phyloP scores from a whole-genome alignment of 2,888 invertebrate species.

The Geophilus truncorum region DNA sequence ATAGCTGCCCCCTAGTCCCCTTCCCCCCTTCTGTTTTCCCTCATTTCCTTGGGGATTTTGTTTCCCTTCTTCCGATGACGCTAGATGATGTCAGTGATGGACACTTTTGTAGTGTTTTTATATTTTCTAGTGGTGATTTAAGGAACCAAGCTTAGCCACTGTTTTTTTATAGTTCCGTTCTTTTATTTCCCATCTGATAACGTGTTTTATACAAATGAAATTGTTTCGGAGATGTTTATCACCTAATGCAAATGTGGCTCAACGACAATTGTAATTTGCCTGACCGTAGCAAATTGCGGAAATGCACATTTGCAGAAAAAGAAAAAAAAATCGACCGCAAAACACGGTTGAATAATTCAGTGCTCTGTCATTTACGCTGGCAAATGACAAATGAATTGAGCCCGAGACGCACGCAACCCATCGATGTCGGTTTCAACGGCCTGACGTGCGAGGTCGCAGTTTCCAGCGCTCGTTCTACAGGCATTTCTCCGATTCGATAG shows the following conservation, averaged over 20 bases:
- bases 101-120: too few relatives aligned
- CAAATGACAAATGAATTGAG: not conserved
- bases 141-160: too few relatives aligned
- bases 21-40: not conserved
- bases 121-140: too few relatives aligned
- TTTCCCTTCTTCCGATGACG: not conserved
- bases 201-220: not conserved
- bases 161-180: too few relatives aligned
- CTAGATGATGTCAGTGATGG: not conserved
- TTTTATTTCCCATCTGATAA: too few relatives aligned
- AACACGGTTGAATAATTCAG: conserved; percentile 10
- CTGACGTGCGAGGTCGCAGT: not conserved
- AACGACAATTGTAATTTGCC: not conserved
- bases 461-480: too few relatives aligned
- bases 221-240: not conserved
- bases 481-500: not conserved
- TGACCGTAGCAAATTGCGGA: not conserved
- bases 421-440: not conserved
- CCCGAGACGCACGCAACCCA: not conserved
- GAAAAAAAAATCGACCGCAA: not conserved
- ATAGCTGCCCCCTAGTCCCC: not conserved
- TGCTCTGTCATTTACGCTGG: not conserved
- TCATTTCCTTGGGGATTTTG: not conserved
- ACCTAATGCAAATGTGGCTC: not conserved
- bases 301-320: not conserved